Percentiles rank a stretch among this genome's conserved stretches.
These are phyloP conservation scores for Tetramorium simillimum DNA, from an alignment of 1,140 invertebrate species.

Conservation along the genomic window DNA sequence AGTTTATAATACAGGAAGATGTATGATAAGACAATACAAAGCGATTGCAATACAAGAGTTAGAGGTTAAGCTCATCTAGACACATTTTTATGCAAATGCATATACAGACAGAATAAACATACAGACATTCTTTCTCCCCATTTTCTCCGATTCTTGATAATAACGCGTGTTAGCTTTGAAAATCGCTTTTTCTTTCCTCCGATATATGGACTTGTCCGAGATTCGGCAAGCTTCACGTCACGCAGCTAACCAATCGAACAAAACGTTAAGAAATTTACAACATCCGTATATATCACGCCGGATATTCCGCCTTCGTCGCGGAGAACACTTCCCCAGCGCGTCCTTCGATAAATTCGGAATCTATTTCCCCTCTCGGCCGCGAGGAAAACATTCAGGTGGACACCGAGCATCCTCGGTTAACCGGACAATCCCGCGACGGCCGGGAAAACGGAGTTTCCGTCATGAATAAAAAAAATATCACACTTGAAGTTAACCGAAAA, in stretches of 20 bases:
- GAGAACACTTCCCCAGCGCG: neutral
- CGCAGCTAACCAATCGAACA: neutral
- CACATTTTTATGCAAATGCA: neutral
- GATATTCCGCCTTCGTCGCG: neutral
- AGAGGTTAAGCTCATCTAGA: neutral
- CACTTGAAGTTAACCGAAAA: slow-evolving; percentile 34
- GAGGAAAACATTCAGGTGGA: neutral
- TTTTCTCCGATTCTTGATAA: neutral
- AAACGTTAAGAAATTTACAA: neutral
- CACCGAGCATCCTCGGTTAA: neutral
- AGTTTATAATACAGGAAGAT: neutral
- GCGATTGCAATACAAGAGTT: neutral
- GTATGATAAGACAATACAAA: neutral
- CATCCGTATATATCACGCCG: neutral
- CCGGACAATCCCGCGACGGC: neutral
- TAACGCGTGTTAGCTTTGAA: neutral
- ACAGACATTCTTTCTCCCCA: neutral
- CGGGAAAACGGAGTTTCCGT: neutral
- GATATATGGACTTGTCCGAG: neutral
- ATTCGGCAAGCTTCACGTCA: neutral
- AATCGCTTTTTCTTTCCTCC: neutral
- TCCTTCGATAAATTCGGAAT: neutral
- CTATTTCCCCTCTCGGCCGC: neutral
- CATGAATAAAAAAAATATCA: neutral
- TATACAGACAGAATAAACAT: neutral